These are phyloP conservation scores for Metellina segmentata DNA, from an alignment of 2,888 invertebrate genomes.

Conservation along the genomic window DNA sequence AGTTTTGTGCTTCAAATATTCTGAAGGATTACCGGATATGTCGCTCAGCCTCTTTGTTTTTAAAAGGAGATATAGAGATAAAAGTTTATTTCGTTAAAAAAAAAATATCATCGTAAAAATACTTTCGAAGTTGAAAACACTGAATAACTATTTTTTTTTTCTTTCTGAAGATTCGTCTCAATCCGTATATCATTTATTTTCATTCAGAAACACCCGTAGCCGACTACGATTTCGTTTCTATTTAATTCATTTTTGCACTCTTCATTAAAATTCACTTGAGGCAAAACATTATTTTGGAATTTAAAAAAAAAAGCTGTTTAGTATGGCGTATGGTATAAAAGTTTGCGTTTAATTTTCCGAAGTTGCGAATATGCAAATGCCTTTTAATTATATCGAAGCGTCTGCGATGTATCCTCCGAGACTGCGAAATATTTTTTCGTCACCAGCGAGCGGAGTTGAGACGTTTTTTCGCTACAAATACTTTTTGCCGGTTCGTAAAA, in stretches of 20 bases:
- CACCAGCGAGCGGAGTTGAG: constrained; percentile 1
- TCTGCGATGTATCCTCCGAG: constrained; percentile 40
- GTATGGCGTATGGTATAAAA: background rate
- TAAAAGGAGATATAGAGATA: background rate
- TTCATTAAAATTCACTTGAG: constrained; percentile 6
- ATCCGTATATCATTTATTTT: background rate
- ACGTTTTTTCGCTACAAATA: constrained; percentile 17
- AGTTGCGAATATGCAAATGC: constrained; percentile 50
- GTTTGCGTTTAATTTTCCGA: constrained; percentile 50
- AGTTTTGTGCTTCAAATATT: background rate
- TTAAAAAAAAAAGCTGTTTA: background rate
- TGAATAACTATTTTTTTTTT: background rate
- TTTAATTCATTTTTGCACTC: background rate
- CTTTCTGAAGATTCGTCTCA: background rate
- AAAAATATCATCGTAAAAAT: background rate
- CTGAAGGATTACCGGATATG: background rate
- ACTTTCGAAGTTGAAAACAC: background rate
- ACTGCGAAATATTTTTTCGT: constrained; percentile 19
- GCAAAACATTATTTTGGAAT: background rate
- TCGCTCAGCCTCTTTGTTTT: background rate
- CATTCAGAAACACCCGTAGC: background rate
- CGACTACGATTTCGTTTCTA: background rate
- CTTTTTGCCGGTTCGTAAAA: constrained; percentile 59
- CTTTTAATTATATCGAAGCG: constrained; percentile 63
- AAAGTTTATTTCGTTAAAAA: background rate